These are phyloP conservation scores for Okamejei kenojei DNA, from an alignment of 2,797 vertebrate genomes.

Conservation along the genomic window DNA sequence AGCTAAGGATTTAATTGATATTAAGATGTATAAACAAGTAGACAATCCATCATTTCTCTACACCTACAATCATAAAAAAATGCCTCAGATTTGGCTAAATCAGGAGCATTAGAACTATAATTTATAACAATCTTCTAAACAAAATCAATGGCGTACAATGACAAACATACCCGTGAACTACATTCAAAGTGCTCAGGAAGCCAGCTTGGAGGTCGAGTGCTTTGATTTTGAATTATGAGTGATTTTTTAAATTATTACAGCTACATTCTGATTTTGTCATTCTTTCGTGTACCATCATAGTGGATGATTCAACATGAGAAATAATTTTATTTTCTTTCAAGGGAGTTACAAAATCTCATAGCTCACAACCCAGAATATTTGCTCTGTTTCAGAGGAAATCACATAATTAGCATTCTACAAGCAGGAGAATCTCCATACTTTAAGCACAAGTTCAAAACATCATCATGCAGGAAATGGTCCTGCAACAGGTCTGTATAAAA, in stretches of 20 bases:
- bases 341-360: background rate
- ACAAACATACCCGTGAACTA: background rate
- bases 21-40: background rate
- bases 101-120: background rate
- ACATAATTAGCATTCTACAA: background rate
- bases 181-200: background rate
- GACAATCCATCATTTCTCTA: background rate
- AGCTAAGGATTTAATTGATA: background rate
- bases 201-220: background rate
- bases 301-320: background rate
- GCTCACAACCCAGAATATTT: background rate
- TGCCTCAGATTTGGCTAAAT: background rate
- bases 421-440: background rate
- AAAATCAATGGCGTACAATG: background rate
- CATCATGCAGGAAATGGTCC: background rate
- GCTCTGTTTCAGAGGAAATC: background rate
- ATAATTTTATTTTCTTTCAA: background rate
- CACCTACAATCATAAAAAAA: background rate
- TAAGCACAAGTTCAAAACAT: background rate
- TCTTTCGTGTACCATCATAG: background rate
- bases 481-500: background rate
- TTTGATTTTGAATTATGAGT: background rate
- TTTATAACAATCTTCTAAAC: background rate
- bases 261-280: background rate
- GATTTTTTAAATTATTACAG: background rate